These are phyloP conservation scores for Thalassaphorura encarpata DNA, from an alignment of 1,140 invertebrate species.

Conservation along the genomic window DNA sequence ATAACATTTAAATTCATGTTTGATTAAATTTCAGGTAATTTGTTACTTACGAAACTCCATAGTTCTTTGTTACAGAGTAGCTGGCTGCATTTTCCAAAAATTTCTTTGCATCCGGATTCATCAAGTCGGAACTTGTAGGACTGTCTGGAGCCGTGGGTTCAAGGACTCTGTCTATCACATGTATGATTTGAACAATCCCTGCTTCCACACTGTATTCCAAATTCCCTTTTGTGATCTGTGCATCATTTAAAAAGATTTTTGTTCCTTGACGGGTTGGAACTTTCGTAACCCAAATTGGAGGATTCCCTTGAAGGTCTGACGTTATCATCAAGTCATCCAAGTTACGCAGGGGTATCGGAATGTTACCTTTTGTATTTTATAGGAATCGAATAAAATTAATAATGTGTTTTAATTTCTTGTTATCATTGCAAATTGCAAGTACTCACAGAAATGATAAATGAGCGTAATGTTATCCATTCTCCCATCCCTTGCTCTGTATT, in stretches of 20 bases:
- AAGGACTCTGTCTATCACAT: conserved; percentile 30
- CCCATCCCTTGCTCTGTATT: conserved; percentile 11
- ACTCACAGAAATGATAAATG: conserved; percentile 31
- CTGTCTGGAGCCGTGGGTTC: conserved; percentile 22
- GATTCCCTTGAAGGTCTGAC: conserved; percentile 26
- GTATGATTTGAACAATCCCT: conserved; percentile 24
- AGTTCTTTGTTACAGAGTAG: conserved; percentile 18
- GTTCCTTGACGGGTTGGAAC: conserved; percentile 2
- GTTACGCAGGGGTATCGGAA: conserved; percentile 4
- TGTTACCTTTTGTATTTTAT: conserved; percentile 7
- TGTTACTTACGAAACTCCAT: conserved; percentile 22
- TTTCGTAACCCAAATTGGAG: conserved; percentile 32
- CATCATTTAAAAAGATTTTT: conserved; percentile 30
- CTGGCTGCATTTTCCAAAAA: conserved; percentile 19
- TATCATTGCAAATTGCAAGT: neutral
- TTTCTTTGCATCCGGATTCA: conserved; percentile 28
- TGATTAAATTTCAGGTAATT: no score
- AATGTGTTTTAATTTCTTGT: neutral
- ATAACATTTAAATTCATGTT: neutral
- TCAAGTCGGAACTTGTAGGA: conserved; percentile 11
- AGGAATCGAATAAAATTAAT: neutral
- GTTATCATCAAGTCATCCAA: conserved; percentile 29
- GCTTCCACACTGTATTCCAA: conserved; percentile 12
- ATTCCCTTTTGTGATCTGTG: conserved; percentile 20
- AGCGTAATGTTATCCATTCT: conserved; percentile 28